These are phyloP conservation scores for Smithornis capensis DNA, from an alignment of 2,113 vertebrate species.

Conservation along the genomic window DNA sequence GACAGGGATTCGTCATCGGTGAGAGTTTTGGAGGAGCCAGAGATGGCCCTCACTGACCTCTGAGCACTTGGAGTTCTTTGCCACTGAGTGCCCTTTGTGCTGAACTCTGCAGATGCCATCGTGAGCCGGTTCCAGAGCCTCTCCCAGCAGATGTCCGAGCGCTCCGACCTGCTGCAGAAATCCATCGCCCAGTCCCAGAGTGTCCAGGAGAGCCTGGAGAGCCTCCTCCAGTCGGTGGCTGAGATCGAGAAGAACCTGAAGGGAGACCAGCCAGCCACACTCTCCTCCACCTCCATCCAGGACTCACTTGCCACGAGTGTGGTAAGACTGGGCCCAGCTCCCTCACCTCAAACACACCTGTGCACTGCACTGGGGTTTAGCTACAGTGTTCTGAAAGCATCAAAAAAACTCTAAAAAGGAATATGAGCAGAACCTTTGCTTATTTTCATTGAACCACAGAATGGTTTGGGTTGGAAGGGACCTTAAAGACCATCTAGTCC, in stretches of 20 bases:
- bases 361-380: not conserved
- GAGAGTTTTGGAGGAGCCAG: not conserved
- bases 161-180: slow-evolving; percentile 89
- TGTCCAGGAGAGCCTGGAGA: slow-evolving; percentile 91
- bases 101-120: slow-evolving; percentile 77
- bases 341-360: rapidly evolving
- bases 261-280: slow-evolving; percentile 63
- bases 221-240: slow-evolving; percentile 83
- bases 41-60: not conserved
- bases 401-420: not conserved
- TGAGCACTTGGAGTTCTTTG: not conserved
- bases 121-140: slow-evolving; percentile 83
- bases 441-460: not conserved
- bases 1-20: rapidly evolving
- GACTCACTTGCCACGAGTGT: slow-evolving; percentile 85
- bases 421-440: not conserved
- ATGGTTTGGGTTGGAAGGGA: not conserved
- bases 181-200: slow-evolving; percentile 93
- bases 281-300: slow-evolving; percentile 84
- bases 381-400: not conserved
- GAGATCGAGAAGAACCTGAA: slow-evolving; percentile 76
- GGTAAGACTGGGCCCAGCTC: slow-evolving; percentile 70
- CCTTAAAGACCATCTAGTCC: not conserved
- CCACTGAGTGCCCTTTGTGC: not conserved
- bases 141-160: slow-evolving; percentile 80